Evolutionary conservation across 1,140 invertebrate genomes (phyloP), one percentile per base, ranked within the genome.

Genomic region (Heliothis subflexa): DNA sequence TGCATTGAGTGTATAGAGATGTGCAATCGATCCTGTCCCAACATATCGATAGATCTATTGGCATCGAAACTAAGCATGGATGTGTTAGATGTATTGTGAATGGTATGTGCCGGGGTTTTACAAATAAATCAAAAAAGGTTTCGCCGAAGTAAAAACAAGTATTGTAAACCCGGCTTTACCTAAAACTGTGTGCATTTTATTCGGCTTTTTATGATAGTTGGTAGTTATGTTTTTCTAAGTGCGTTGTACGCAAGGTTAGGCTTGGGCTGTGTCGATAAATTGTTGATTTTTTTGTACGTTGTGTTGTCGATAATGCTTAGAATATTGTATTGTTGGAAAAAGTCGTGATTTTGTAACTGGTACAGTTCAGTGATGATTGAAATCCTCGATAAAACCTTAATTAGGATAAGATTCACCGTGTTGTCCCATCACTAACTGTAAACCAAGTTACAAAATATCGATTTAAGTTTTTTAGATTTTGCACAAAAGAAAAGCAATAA

Each of bases 261-360:
- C 47, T 75, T 25, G 45, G 73, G 73, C 73, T 75, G 73, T 75
- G 73, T 75, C 73, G 59, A 49, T 75, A 74, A 61, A 64, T 64
- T 75, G 59, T 75, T 75, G 47, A 64, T 64, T 75, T 50, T 25
- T n/a, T 75, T 40, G 25, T 75, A 61, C 25, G 55, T 74, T 49
- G 54, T 74, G 16, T 40, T 49, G 55, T 71, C 45, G 47, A 70
- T 70, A 70, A 25, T 21, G 66, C 66, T 49, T 52, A 52, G 18
- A 52, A 70, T 50, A 70, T 25, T 28, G 28, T 70, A 50, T 70
- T 70, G 66, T 50, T 70, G 66, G n/a, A 47, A 21, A 64, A 18
- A 66, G 28, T 52, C 66, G 66, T 50, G 13, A 40, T 50, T 70
- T 70, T 70, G 66, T 70, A 70, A 70, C 66, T 52, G 47, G 50